Evolutionary conservation across 2,888 invertebrate genomes (phyloP).

Genomic region (Limulus polyphemus): DNA sequence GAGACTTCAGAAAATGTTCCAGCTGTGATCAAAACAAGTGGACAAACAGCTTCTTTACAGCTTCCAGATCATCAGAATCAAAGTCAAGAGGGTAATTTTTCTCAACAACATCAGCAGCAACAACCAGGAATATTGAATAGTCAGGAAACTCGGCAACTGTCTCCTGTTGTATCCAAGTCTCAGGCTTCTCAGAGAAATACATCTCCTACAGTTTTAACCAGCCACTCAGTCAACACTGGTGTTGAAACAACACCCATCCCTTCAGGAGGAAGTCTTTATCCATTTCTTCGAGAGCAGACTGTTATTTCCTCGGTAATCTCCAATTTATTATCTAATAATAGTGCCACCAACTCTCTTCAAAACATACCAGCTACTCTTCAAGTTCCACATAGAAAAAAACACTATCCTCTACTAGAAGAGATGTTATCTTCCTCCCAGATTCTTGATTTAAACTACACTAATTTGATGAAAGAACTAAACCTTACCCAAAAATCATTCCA

Average conservation of each 20-base stretch:
- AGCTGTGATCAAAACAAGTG: too few species aligned
- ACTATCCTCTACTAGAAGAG: slow-evolving; percentile 13
- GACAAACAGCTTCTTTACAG: too few species aligned
- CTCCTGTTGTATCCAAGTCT: too few species aligned
- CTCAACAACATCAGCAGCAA: not conserved
- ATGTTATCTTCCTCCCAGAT: slow-evolving; percentile 13
- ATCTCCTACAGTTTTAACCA: too few species aligned
- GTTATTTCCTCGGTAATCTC: not conserved
- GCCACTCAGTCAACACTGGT: too few species aligned
- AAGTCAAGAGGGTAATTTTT: not conserved
- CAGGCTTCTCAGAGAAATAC: too few species aligned
- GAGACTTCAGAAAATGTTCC: too few species aligned
- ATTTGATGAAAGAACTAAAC: too few species aligned
- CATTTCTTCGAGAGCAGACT: not conserved
- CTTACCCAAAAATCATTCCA: too few species aligned
- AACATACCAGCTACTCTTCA: slow-evolving; percentile 13
- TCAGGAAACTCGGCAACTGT: not conserved
- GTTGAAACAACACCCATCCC: too few species aligned
- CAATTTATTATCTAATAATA: slow-evolving; percentile 2
- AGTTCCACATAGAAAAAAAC: slow-evolving; percentile 6
- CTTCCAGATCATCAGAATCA: not conserved
- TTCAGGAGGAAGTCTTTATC: too few species aligned
- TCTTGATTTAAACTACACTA: not conserved
- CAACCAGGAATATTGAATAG: not conserved
- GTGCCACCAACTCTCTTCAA: slow-evolving; percentile 6